These are phyloP conservation scores for Taeniopygia guttata DNA, from an alignment of 2,797 vertebrate species.

Conservation along the genomic window DNA sequence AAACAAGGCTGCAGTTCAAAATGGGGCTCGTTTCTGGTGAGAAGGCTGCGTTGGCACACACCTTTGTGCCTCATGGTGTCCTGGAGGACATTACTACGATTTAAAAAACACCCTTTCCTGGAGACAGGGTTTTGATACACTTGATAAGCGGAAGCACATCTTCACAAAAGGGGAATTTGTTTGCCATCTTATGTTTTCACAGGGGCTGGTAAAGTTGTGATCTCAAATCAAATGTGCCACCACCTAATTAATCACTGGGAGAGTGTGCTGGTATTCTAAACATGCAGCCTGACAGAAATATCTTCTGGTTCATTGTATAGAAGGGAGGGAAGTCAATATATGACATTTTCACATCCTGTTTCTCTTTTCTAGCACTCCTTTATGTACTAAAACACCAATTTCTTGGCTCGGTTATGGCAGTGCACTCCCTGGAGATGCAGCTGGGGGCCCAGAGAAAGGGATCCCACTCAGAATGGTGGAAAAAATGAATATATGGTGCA, in stretches of 20 bases:
- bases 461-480: not conserved
- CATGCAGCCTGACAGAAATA: not conserved
- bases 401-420: not conserved
- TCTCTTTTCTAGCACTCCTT: not conserved
- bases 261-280: not conserved
- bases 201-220: not conserved
- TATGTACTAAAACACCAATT: not conserved
- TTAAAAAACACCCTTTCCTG: not conserved
- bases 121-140: not conserved
- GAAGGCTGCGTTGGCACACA: not conserved
- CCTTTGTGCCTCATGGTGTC: not conserved
- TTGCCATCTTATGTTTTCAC: not conserved
- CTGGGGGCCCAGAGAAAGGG: not conserved
- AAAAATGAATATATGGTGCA: not conserved
- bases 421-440: not conserved
- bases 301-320: not conserved
- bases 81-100: not conserved
- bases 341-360: not conserved
- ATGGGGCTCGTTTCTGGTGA: not conserved
- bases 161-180: not conserved
- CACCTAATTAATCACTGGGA: not conserved
- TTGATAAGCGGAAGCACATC: not conserved
- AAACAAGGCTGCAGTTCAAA: not conserved
- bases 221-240: not conserved
- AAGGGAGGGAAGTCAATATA: not conserved